These are phyloP conservation scores for Sebastes trivittatus DNA, from an alignment of 2,797 vertebrate species.

Conservation along the genomic window DNA sequence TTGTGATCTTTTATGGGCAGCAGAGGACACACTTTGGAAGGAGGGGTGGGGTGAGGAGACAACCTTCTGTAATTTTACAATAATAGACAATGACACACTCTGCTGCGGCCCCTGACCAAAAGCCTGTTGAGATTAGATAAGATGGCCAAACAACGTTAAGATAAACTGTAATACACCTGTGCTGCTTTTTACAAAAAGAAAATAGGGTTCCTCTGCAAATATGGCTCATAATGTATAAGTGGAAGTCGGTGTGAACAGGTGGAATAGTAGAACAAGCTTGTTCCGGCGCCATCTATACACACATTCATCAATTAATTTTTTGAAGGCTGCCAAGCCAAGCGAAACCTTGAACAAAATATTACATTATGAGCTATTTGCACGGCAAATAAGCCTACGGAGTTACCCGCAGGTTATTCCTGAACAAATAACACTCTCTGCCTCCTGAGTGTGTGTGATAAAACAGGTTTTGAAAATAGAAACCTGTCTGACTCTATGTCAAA, in stretches of 20 bases:
- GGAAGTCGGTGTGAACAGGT: constrained; percentile 18
- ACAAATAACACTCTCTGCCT: constrained; percentile 45
- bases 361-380: constrained; percentile 41
- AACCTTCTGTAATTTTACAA: constrained; percentile 14
- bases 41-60: neutral
- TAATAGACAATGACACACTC: neutral
- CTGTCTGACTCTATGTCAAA: neutral
- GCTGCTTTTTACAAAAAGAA: neutral
- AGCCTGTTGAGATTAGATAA: constrained; percentile 3
- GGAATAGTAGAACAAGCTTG: neutral
- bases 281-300: neutral
- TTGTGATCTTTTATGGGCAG: constrained; percentile 11
- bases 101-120: neutral
- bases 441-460: constrained; percentile 23
- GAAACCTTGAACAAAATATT: constrained; percentile 14
- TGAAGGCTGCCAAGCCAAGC: neutral
- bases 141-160: neutral
- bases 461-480: constrained; percentile 36
- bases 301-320: neutral
- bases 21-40: constrained; percentile 18
- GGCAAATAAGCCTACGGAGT: constrained; percentile 49
- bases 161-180: neutral
- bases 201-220: neutral
- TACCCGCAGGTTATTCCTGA: constrained; percentile 29
- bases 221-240: neutral